Base-by-base conservation (phyloP, 2,888 invertebrate genomes). In the Colletes collaris region DNA sequence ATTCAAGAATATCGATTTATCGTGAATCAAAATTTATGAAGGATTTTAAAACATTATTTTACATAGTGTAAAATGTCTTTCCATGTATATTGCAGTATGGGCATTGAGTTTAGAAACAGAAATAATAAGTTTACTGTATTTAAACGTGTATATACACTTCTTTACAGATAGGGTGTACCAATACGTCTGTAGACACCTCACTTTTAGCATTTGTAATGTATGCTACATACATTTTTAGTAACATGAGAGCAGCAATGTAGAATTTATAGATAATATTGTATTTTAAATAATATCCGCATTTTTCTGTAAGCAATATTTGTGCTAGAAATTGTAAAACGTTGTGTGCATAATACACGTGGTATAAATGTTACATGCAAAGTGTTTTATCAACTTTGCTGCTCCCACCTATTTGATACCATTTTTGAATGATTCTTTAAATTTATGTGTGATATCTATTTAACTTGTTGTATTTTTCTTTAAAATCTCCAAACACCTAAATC, bases 141-240 rank as follows among this genome's bases (percentile, higher is more conserved):
- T 73, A 81, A 60, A 71, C 68, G 60, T 76, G 67, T 79, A 75
- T 59, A 79, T 67, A 83, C 53, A 73, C 49, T 78, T 78, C 46
- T 69, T 72, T 79, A 60, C 60, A 60, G 70, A 82, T 58, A 69
- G 71, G 78, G 84, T 86, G 85, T 86, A 86, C 86, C 85, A 86
- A 86, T 86, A 86, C 86, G 80, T 79, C 68, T 16, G 76, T 84
- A 78, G 77, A 79, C 60, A 27, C 44, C 19, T 60, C 75, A 58
- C 11, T 70, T 60, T 53, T 70, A 70, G 56, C 16, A 63, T 13
- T 67, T 59, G n/a, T 40, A 37, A 50, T 7, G 3, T 49, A 55
- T 46, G 44, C 7, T 19, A 62, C 19, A 50, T 37, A 44, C 13
- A 52, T 66, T 8, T 58, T 69, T 49, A 37, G 37, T 40, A 68